Evolutionary conservation across 2,113 vertebrate species (phyloP).

Genomic region (Anolis sagrei): DNA sequence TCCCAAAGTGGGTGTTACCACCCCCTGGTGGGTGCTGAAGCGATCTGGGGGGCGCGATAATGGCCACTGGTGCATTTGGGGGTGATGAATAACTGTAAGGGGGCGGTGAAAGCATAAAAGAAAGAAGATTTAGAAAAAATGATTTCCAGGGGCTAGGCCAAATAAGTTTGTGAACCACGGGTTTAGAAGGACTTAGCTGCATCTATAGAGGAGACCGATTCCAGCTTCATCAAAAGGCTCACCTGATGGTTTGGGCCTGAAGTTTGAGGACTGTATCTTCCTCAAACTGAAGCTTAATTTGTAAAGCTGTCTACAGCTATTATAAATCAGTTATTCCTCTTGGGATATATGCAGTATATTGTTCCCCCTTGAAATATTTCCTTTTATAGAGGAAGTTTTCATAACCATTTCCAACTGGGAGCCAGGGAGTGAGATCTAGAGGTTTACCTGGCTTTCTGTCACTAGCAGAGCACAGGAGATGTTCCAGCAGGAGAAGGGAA

Average conservation of each 20-base stretch:
- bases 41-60: too few species aligned
- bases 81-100: too few species aligned
- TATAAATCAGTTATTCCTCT: not conserved
- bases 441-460: not conserved
- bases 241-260: not conserved
- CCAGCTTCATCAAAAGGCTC: not conserved
- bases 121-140: too few species aligned
- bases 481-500: not conserved
- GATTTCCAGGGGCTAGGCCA: too few species aligned
- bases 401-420: not conserved
- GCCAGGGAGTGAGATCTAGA: not conserved
- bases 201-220: not conserved
- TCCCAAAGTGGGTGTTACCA: too few species aligned
- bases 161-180: too few species aligned
- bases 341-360: not conserved
- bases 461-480: too few species aligned
- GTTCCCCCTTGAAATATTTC: not conserved
- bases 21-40: too few species aligned
- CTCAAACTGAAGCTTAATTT: not conserved
- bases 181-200: not conserved
- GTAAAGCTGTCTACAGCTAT: not conserved
- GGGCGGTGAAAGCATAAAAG: too few species aligned
- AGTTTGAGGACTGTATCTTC: not conserved
- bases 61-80: too few species aligned
- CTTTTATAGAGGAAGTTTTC: not conserved